A percentile compares a stretch with the other conserved stretches of the same genome.
These are phyloP conservation scores for Chorisops tibialis DNA, from an alignment of 2,888 invertebrate species.

Conservation along the genomic window DNA sequence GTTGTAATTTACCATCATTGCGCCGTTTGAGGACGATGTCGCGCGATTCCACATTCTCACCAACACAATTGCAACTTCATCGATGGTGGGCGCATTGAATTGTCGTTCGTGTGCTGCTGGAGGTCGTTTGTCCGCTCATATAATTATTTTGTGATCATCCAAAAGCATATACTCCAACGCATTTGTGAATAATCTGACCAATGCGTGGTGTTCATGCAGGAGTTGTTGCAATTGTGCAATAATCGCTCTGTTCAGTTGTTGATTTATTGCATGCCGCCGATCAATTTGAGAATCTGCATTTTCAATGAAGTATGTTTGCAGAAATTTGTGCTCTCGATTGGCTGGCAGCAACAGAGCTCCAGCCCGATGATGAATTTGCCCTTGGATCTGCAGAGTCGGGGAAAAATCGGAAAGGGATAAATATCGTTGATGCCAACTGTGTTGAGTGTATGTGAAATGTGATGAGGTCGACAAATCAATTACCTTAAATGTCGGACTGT, in stretches of 20 bases:
- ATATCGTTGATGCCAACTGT: no score
- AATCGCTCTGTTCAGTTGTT: neutral
- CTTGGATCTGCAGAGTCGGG: slow-evolving; percentile 22
- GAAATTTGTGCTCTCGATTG: neutral
- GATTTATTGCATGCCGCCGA: neutral
- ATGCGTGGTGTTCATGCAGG: neutral
- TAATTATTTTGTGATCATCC: neutral
- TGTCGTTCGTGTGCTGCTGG: no score
- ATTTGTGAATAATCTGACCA: neutral
- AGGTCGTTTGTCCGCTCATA: neutral
- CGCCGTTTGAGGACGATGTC: neutral
- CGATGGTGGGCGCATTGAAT: no score
- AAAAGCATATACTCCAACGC: neutral
- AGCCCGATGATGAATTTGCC: slow-evolving; percentile 32
- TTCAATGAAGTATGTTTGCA: neutral
- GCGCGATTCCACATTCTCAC: neutral
- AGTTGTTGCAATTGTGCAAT: neutral
- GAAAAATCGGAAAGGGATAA: no score
- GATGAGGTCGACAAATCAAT: no score
- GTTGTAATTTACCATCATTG: neutral
- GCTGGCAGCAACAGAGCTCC: neutral
- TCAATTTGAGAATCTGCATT: no score
- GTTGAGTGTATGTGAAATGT: no score
- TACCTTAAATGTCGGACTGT: no score
- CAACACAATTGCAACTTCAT: no score